Conservation (phyloP, 2,113 vertebrate genomes). For the Dipodomys stephensi region DNA sequence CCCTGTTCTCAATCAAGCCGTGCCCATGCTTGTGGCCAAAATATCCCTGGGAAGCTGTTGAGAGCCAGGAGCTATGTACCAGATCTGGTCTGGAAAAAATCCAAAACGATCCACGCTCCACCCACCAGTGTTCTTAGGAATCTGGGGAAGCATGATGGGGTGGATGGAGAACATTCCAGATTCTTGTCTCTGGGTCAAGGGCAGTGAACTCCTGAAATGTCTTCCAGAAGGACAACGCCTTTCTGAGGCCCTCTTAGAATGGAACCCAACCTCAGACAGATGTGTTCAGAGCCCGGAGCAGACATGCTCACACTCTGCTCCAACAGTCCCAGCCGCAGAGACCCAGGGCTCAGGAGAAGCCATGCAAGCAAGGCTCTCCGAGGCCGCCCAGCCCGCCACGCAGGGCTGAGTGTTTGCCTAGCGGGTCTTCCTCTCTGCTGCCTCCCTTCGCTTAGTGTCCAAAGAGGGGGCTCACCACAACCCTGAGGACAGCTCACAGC, state of each 20-base stretch:
- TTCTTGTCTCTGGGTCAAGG: neutral
- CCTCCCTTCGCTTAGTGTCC: neutral
- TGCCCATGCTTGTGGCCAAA: neutral
- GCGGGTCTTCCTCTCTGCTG: no score
- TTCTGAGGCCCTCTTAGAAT: neutral
- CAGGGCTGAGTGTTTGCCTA: no score
- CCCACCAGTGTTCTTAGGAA: neutral
- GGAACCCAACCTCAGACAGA: neutral
- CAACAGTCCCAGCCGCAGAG: accelerated
- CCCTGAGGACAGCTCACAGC: neutral
- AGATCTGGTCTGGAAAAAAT: no score
- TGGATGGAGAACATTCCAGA: neutral
- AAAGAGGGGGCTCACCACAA: neutral
- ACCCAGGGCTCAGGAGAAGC: no score
- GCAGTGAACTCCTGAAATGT: accelerated
- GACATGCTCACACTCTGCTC: neutral
- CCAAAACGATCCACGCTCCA: neutral
- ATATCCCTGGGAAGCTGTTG: neutral
- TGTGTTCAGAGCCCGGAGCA: neutral
- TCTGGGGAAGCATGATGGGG: no score
- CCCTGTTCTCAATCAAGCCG: accelerated
- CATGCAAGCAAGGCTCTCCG: no score
- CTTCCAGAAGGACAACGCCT: neutral
- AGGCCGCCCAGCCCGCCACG: no score
- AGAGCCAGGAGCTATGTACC: no score